Evolutionary conservation across 2,797 vertebrate genomes (phyloP), one percentile per base, ranked within the genome.

Genomic region (Masticophis lateralis): DNA sequence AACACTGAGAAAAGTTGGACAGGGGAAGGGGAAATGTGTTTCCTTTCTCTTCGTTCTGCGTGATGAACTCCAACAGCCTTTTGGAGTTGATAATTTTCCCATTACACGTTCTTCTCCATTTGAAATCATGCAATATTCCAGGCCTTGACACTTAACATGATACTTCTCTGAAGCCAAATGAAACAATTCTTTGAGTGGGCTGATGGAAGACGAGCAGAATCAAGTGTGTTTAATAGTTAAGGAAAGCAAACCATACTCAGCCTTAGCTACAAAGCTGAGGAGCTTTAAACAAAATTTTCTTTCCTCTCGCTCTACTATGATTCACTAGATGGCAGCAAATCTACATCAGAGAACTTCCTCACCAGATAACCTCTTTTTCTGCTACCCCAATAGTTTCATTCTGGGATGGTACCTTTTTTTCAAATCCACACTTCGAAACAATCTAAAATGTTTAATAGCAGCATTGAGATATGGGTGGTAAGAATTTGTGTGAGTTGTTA

Each of bases 261-360:
- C 2, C 37, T 43, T 83, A 25, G 37, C 4, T 10, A 83, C 37
- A 47, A 47, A 4, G 37, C 37, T 47, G 74, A 47, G 10, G 47
- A 25, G 37, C 20, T 83, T 83, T 47, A 83, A 83, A 47, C 74
- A 43, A 28, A 13, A 55, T 56, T 25, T 13, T 55, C 18, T 8
- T 92, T 55, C 28, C 51, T 55, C 83, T 55, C 63, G 9, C 25
- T 51, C 37, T 22, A n/a, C 16, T 32, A 1, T 43, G 22, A 14
- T 25, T 43, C 93, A 91, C 69, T 60, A 92, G 93, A 91, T 90
- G 90, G 93, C 92, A 93, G 90, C 90, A 94, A 69, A 86, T 86
- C 37, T 60, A 56, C 90, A 91, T 47, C 32, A 47, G 37, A 83
- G 10, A 83, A 83, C 20, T 83, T 83, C 37, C 22, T 27, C 53